Evolutionary conservation across 2,113 vertebrate genomes (phyloP).

Genomic region (Neodon shergylaensis): DNA sequence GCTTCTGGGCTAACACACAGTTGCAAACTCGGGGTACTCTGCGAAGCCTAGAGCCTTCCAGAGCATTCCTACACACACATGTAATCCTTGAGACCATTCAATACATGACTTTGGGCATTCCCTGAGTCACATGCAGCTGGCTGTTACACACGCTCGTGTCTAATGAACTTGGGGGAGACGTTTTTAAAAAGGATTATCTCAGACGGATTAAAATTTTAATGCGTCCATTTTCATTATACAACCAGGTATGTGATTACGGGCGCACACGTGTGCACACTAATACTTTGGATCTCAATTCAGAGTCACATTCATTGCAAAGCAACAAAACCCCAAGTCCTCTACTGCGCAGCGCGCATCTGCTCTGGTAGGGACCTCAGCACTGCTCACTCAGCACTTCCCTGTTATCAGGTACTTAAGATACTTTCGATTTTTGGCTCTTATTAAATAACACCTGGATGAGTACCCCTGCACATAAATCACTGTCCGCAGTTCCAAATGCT

Average conservation of each 20-base stretch:
- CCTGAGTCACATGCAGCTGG: not conserved
- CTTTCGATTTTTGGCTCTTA: slow-evolving; percentile 53
- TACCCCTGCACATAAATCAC: slow-evolving; percentile 69
- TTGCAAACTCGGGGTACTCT: not conserved
- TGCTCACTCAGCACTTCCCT: not conserved
- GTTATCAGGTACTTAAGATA: not conserved
- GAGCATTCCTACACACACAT: not conserved
- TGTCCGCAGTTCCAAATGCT: slow-evolving; percentile 55
- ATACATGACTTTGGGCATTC: not conserved
- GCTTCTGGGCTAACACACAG: not conserved
- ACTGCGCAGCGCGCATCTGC: not conserved
- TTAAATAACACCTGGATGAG: slow-evolving; percentile 49
- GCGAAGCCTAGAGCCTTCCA: not conserved
- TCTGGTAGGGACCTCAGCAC: too few species aligned
- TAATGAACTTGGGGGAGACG: not conserved
- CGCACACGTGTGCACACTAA: not conserved
- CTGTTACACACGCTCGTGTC: not conserved
- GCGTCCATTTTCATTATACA: not conserved
- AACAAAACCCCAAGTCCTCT: not conserved
- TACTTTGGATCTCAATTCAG: slow-evolving; percentile 34
- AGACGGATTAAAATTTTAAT: not conserved
- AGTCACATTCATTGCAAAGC: not conserved
- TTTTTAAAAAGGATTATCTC: not conserved
- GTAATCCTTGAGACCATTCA: not conserved
- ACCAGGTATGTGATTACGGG: fast-evolving